Percentiles rank a stretch among this genome's conserved stretches.
Conservation (phyloP, 2,888 invertebrate species). For the Gymnosoma rotundatum region DNA sequence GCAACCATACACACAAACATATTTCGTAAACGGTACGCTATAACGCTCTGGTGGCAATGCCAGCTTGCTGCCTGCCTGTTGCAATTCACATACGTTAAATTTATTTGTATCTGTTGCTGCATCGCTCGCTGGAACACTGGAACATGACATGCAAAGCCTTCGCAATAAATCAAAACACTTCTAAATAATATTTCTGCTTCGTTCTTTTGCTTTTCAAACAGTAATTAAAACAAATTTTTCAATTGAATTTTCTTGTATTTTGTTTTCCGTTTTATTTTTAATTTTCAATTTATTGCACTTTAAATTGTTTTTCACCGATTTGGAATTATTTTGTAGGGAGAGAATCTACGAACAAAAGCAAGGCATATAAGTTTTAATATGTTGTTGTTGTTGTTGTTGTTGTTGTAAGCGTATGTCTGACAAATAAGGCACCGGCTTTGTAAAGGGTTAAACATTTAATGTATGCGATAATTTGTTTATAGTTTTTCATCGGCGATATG, state of each 20-base stretch:
- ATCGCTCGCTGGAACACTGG: conserved; percentile 22
- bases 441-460: conserved; percentile 70
- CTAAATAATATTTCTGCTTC: conserved; percentile 44
- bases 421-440: conserved; percentile 67
- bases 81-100: conserved; percentile 31
- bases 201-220: conserved; percentile 25
- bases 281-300: conserved; percentile 48
- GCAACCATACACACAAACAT: conserved; percentile 13
- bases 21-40: conserved; percentile 22
- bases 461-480: conserved; percentile 70
- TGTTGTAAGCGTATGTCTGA: conserved; percentile 25
- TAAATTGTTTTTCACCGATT: conserved; percentile 43
- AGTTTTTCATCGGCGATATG: conserved; percentile 68
- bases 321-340: conserved; percentile 16
- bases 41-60: conserved; percentile 61
- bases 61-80: conserved; percentile 1
- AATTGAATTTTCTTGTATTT: conserved; percentile 61
- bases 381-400: conserved; percentile 14
- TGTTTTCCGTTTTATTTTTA: neutral
- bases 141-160: conserved; percentile 62
- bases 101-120: conserved; percentile 42
- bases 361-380: neutral
- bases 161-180: conserved; percentile 66
- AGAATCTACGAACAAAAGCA: neutral
- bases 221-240: conserved; percentile 70